phyloP scores from a whole-genome alignment of 2,113 vertebrate genomes.

The Tetrax tetrax region DNA sequence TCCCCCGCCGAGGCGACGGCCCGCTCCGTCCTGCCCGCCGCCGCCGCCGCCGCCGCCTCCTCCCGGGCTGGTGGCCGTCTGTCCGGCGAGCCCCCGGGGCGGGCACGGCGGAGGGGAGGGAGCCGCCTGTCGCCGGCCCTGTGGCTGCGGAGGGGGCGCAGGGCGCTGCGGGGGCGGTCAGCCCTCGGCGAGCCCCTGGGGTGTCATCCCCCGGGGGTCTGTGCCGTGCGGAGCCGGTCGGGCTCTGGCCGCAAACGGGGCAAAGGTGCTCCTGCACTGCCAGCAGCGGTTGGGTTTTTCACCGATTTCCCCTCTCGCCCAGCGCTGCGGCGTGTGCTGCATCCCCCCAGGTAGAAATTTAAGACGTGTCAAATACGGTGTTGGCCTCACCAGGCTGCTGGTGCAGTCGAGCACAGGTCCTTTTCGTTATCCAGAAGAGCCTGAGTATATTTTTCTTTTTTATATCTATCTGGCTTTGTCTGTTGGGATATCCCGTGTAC shows the following conservation, averaged over 20 bases:
- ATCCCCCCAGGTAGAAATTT: fast-evolving
- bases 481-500: fast-evolving
- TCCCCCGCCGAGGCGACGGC: no score
- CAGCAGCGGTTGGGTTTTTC: fast-evolving
- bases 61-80: background rate
- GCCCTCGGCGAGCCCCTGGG: no score
- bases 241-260: fast-evolving
- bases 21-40: no score
- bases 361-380: background rate
- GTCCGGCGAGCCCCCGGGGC: background rate
- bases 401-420: fast-evolving
- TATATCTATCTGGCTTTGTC: no score
- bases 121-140: no score
- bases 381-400: background rate
- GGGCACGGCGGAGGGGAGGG: background rate
- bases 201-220: background rate
- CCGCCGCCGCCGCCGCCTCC: no score
- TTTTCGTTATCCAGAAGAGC: background rate
- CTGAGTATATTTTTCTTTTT: background rate
- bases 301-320: no score
- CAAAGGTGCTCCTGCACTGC: fast-evolving
- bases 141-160: background rate
- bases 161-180: background rate
- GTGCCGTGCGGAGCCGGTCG: background rate
- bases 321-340: fast-evolving